These are phyloP conservation scores for Hydractinia echinata DNA, from an alignment of 30 jellyfish, hydroid and myxozoan species.

Conservation along the genomic window DNA sequence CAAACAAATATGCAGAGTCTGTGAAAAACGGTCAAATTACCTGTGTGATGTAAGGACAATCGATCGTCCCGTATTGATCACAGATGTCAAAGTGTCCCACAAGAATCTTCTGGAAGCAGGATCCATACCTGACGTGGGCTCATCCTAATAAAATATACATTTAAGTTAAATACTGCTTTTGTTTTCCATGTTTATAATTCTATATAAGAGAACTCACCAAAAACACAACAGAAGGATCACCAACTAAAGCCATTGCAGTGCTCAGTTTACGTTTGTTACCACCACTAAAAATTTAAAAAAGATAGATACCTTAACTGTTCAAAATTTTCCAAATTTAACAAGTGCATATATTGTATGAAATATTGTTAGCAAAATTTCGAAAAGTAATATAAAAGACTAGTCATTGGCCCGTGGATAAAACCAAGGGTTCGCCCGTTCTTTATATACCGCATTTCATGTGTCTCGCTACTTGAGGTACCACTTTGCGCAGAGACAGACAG, in stretches of 20 bases:
- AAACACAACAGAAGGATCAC: conserved; percentile 80
- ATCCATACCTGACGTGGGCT: conserved; percentile 99
- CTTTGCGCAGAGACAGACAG: too few species aligned
- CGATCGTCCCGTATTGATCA: conserved; percentile 69
- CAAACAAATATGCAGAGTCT: background rate
- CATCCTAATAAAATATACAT: conserved; percentile 58
- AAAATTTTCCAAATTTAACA: too few species aligned
- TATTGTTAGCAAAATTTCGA: too few species aligned
- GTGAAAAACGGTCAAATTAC: conserved; percentile 8
- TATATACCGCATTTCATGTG: too few species aligned
- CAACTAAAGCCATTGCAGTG: conserved; percentile 89
- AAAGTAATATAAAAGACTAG: too few species aligned
- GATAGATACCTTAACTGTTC: background rate
- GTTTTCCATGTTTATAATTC: background rate
- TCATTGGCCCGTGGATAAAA: too few species aligned
- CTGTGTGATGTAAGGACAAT: conserved; percentile 94
- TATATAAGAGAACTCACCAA: conserved; percentile 34
- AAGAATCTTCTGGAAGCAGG: conserved; percentile 88
- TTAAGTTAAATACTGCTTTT: too few species aligned
- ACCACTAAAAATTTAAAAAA: conserved; percentile 50
- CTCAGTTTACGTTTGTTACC: conserved; percentile 82
- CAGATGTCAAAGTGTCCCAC: conserved; percentile 81
- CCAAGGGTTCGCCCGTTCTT: too few species aligned
- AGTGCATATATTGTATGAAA: too few species aligned
- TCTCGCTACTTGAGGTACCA: too few species aligned